A percentile compares a stretch with the other conserved stretches of the same genome.
These are phyloP conservation scores for Telmatherina bonti DNA, from an alignment of 2,797 vertebrate species.

Conservation along the genomic window DNA sequence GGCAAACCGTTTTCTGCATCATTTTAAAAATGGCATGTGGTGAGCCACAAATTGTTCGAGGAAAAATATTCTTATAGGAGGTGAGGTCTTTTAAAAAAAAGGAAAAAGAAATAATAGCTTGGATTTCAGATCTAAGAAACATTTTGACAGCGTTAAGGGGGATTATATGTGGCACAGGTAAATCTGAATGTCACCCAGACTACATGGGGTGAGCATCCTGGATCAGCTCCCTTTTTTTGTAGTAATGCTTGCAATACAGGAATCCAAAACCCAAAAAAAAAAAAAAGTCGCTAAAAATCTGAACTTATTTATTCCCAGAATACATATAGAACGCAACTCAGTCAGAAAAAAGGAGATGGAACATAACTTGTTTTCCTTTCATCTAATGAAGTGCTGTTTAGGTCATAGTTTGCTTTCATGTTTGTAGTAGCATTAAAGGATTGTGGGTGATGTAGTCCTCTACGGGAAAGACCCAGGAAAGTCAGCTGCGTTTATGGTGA, in stretches of 20 bases:
- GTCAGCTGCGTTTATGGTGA: slow-evolving; percentile 55
- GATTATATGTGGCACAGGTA: slow-evolving; percentile 71
- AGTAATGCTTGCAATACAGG: slow-evolving; percentile 35
- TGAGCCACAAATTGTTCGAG: slow-evolving; percentile 72
- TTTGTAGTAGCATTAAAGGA: slow-evolving; percentile 63
- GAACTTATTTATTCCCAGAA: slow-evolving; percentile 40
- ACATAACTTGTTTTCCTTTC: slow-evolving; percentile 44
- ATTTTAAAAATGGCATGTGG: slow-evolving; percentile 71
- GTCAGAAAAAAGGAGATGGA: slow-evolving; percentile 65
- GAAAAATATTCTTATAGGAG: slow-evolving; percentile 64
- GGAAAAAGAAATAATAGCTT: slow-evolving; percentile 34
- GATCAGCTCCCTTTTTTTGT: slow-evolving; percentile 43
- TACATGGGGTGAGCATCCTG: slow-evolving; percentile 55
- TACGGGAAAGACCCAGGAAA: slow-evolving; percentile 45
- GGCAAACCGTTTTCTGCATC: slow-evolving; percentile 60
- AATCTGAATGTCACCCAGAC: slow-evolving; percentile 60
- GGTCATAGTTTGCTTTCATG: slow-evolving; percentile 49
- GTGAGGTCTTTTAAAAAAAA: slow-evolving; percentile 49
- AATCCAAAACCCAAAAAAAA: neutral
- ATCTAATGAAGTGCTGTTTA: slow-evolving; percentile 57
- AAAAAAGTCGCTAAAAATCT: slow-evolving; percentile 41
- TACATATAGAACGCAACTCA: slow-evolving; percentile 68
- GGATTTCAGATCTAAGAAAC: slow-evolving; percentile 46
- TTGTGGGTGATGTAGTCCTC: slow-evolving; percentile 61
- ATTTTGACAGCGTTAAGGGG: slow-evolving; percentile 62